Evolutionary conservation across 1,140 invertebrate genomes (phyloP).

Genomic region (Plutomurus gul): DNA sequence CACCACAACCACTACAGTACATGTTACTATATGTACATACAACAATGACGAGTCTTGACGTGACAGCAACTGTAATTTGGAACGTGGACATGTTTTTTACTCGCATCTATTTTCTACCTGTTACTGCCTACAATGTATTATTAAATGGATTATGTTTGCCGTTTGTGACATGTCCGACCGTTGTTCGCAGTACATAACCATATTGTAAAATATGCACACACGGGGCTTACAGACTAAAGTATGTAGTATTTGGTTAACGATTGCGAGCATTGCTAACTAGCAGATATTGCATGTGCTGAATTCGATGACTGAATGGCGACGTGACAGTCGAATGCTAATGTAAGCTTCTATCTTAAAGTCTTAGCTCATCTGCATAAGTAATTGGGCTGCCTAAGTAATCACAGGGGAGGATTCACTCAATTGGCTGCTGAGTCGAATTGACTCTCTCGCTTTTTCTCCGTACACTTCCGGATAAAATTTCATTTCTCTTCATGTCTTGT

Average conservation of each 20-base stretch:
- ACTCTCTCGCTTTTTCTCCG: not conserved
- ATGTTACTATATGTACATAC: not conserved
- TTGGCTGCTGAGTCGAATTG: not conserved
- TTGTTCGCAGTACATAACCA: not conserved
- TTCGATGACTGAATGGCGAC: not conserved
- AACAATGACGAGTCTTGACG: not conserved
- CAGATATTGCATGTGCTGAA: not conserved
- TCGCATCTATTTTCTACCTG: too few species aligned
- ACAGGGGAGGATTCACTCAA: not conserved
- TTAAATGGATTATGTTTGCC: conserved; percentile 20
- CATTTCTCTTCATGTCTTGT: not conserved
- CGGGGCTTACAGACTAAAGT: too few species aligned
- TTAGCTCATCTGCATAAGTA: conserved; percentile 19
- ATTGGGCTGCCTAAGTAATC: conserved; percentile 14
- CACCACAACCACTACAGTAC: not conserved
- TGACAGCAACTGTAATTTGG: conserved; percentile 26
- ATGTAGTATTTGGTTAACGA: too few species aligned
- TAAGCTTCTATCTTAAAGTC: not conserved
- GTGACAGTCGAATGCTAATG: not conserved
- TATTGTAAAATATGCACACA: too few species aligned
- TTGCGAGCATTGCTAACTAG: too few species aligned
- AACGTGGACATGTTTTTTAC: conserved; percentile 23
- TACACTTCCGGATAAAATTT: conserved; percentile 21
- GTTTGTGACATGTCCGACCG: conserved; percentile 5
- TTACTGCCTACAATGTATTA: conserved; percentile 5